Percentiles rank a stretch among this genome's conserved stretches.
phyloP scores from a whole-genome alignment of 2,797 vertebrate species.

The Austrolebias charrua region DNA sequence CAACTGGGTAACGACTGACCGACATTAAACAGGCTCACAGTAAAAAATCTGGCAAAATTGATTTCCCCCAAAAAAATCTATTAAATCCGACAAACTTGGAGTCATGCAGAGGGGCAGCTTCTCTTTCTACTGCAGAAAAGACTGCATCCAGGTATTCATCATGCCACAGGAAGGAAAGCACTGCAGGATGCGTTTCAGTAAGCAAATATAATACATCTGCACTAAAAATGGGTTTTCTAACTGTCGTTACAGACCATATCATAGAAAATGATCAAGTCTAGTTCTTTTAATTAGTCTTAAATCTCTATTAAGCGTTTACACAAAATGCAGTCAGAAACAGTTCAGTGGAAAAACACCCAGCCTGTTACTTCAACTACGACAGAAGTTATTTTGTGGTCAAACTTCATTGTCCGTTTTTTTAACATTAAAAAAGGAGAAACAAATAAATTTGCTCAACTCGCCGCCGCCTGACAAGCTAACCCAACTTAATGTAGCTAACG shows the following conservation, averaged over 20 bases:
- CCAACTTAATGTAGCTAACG: conserved; percentile 44
- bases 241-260: too few species aligned
- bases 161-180: conserved; percentile 55
- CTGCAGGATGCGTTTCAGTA: conserved; percentile 47
- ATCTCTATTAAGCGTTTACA: not conserved
- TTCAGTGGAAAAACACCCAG: not conserved
- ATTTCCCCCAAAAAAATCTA: not conserved
- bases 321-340: not conserved
- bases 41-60: conserved; percentile 22
- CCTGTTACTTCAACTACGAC: conserved; percentile 1
- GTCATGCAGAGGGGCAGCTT: not conserved
- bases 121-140: conserved; percentile 45
- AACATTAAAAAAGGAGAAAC: not conserved
- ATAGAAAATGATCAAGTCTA: conserved; percentile 48
- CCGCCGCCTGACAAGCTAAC: conserved; percentile 22
- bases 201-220: not conserved
- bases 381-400: conserved; percentile 38
- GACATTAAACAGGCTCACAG: conserved; percentile 47
- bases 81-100: not conserved
- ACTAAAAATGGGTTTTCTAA: too few species aligned
- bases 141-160: conserved; percentile 55
- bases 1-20: conserved; percentile 46
- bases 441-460: not conserved
- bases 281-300: conserved; percentile 46
- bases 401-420: conserved; percentile 6